Evolutionary conservation across 2,888 invertebrate species (phyloP).

Genomic region (Timandra comae): DNA sequence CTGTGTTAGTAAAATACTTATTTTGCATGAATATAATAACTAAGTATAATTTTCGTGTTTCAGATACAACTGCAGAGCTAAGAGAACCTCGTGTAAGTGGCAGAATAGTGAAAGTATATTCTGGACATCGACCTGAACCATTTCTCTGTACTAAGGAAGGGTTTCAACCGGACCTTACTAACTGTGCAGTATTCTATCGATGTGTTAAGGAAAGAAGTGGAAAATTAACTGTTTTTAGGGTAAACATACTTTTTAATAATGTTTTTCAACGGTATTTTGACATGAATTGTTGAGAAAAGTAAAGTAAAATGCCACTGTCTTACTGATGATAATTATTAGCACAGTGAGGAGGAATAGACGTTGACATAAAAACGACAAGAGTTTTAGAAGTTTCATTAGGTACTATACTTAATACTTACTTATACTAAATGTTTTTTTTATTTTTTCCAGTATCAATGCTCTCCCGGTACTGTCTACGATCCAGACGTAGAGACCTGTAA

Average conservation of each 20-base stretch:
- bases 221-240: slow-evolving; percentile 74
- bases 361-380: no score
- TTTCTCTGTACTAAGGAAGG: slow-evolving; percentile 82
- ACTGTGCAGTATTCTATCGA: slow-evolving; percentile 85
- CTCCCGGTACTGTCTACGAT: slow-evolving; percentile 85
- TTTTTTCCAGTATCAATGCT: slow-evolving; percentile 84
- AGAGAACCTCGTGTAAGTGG: slow-evolving; percentile 39
- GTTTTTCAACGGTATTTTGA: no score
- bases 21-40: no score
- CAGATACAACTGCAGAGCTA: slow-evolving; percentile 27
- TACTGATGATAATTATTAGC: no score
- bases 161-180: slow-evolving; percentile 81
- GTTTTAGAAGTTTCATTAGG: no score
- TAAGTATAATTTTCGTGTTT: no score
- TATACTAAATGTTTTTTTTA: no score
- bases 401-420: no score
- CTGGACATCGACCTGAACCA: slow-evolving; percentile 47
- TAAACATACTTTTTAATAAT: no score
- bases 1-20: no score
- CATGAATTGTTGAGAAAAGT: no score
- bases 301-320: no score
- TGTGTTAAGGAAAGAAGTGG: slow-evolving; percentile 80
- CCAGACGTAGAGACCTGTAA: slow-evolving; percentile 81
- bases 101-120: slow-evolving; percentile 57
- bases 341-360: not conserved